These are phyloP conservation scores for Numida meleagris DNA, from an alignment of 2,113 vertebrate species.

Conservation along the genomic window DNA sequence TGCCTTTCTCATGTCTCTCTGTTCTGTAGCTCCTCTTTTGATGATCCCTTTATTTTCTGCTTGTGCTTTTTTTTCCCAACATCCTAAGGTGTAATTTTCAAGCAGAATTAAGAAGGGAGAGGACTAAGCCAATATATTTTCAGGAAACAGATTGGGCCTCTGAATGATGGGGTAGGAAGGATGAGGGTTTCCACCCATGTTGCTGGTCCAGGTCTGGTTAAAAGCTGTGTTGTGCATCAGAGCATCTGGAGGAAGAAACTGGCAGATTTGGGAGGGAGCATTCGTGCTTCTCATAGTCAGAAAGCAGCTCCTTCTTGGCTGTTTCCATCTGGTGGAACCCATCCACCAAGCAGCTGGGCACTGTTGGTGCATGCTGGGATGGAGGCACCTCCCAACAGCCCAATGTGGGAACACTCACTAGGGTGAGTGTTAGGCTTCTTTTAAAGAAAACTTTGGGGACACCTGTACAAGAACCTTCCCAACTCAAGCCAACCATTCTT, in stretches of 20 bases:
- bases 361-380: background rate
- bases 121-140: background rate
- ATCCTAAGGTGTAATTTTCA: background rate
- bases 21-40: background rate
- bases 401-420: background rate
- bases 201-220: background rate
- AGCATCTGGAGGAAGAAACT: background rate
- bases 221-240: background rate
- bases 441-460: background rate
- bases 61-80: background rate
- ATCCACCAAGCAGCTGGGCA: accelerated
- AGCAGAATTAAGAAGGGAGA: background rate
- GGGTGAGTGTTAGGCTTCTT: background rate
- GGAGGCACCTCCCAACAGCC: background rate
- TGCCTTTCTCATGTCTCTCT: background rate
- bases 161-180: background rate
- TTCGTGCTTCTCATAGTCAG: background rate
- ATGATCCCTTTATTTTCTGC: background rate
- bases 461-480: background rate
- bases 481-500: background rate
- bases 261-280: background rate
- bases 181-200: accelerated
- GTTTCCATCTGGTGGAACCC: background rate
- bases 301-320: background rate
- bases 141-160: background rate